Base-by-base conservation (phyloP, 2,113 vertebrate genomes). In the Ibidorhyncha struthersii region DNA sequence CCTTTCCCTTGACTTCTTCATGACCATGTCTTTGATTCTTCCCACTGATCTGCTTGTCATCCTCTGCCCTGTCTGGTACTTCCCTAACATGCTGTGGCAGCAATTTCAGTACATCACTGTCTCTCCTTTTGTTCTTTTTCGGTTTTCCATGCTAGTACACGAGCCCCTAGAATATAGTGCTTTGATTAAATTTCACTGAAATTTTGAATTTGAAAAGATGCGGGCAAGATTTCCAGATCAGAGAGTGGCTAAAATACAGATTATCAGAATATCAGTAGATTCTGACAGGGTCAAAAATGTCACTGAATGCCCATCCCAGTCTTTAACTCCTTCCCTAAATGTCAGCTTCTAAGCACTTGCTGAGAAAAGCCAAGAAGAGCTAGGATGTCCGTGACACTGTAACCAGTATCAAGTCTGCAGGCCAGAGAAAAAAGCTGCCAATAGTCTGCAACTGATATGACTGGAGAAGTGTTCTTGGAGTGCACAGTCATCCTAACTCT, bases 401-500 rank as follows among this genome's bases (percentile, higher is more conserved):
- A 62, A 49, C 5, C 41, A 45, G 36, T 41, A 26, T 38, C 26
- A 52, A n/a, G 29, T 34, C 15, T 79, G 12, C 41, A 58, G 66
- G 32, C 27, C 38, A 53, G n/a, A 43, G 11, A 15, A 40, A 82
- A 55, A 8, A 66, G 19, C 12, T 66, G 22, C 16, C 32, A n/a
- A 25, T 23, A 29, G 19, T 40, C 11, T 94, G 34, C 30, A 58
- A 10, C 2, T 66, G 20, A 8, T 43, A 2, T 7, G 52, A 27
- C 5, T 29, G 18, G 38, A 77, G 20, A 82, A 6, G 13, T 30
- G 6, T 76, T 83, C 47, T 32, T 67, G 56, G 26, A 62, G 14
- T 40, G 21, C 11, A 49, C 0, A 0, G 10, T 77, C n/a, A 45
- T 20, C 34, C 32, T 49, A 38, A 43, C 20, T 79, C 25, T 58